phyloP scores from a whole-genome alignment of 2,888 invertebrate genomes.

The Coelopa pilipes region DNA sequence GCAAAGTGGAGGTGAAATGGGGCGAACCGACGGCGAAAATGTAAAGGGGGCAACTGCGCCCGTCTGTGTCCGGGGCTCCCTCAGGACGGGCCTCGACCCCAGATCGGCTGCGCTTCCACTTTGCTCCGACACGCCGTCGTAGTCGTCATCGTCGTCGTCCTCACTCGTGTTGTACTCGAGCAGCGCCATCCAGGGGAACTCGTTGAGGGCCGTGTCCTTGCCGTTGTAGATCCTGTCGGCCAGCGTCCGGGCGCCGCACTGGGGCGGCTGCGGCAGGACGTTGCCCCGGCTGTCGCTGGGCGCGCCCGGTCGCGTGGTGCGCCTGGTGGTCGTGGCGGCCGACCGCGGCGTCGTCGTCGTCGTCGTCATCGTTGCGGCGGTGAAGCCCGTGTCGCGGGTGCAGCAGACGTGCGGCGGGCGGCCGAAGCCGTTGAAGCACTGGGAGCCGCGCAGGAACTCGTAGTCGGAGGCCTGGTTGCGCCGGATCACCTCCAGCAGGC shows the following conservation, averaged over 20 bases:
- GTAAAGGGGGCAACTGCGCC: too few species aligned
- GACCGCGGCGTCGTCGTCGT: constrained; percentile 23
- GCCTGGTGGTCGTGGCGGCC: background rate
- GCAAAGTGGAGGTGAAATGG: too few species aligned
- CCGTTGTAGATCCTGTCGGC: constrained; percentile 74
- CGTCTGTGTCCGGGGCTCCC: too few species aligned
- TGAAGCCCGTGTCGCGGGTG: constrained; percentile 52
- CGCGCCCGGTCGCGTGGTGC: constrained; percentile 19
- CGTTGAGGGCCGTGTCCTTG: constrained; percentile 71
- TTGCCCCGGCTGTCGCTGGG: constrained; percentile 49
- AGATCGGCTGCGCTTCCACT: too few species aligned
- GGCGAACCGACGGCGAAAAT: too few species aligned
- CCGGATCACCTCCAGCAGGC: constrained; percentile 51
- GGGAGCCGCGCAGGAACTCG: constrained; percentile 56
- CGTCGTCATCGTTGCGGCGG: background rate
- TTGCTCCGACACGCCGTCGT: too few species aligned
- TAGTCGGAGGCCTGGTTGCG: constrained; percentile 44
- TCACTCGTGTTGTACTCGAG: constrained; percentile 75
- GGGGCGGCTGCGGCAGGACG: constrained; percentile 56
- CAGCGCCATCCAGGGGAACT: constrained; percentile 79
- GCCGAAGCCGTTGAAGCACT: constrained; percentile 56
- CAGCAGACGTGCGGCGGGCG: constrained; percentile 61
- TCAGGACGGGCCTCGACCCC: too few species aligned
- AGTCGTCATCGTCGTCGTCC: too few species aligned
- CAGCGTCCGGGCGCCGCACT: constrained; percentile 58